Evolutionary conservation across 2,113 vertebrate genomes (phyloP).

Genomic region (Tyto alba): DNA sequence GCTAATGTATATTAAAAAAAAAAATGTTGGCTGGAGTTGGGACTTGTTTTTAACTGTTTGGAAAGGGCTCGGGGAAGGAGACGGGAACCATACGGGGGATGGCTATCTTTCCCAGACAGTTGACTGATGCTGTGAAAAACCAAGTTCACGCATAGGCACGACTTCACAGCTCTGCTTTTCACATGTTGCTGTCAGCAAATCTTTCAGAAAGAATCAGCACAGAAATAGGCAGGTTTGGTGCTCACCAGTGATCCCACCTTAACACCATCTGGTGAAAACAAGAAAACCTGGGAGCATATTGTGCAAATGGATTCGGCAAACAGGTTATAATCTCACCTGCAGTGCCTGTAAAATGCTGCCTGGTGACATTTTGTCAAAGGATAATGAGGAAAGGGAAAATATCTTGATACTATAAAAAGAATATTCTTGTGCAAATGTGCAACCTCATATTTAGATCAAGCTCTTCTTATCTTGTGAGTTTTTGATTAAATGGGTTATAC

Average conservation of each 20-base stretch:
- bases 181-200: conserved; percentile 44
- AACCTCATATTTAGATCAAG: neutral
- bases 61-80: neutral
- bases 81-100: conserved; percentile 16
- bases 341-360: neutral
- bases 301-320: neutral
- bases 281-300: neutral
- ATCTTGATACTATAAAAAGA: neutral
- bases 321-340: neutral
- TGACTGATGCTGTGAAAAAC: conserved; percentile 50
- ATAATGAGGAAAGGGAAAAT: neutral
- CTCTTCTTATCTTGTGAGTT: neutral
- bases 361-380: neutral
- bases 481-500: neutral
- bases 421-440: neutral
- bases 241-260: neutral
- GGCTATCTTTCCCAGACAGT: conserved; percentile 35
- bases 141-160: conserved; percentile 15
- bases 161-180: conserved; percentile 40
- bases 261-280: conserved; percentile 44
- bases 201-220: neutral
- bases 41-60: conserved; percentile 32
- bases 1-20: neutral
- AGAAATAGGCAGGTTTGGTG: conserved; percentile 32
- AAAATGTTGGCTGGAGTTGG: neutral